Evolutionary conservation across 2,797 vertebrate genomes (phyloP), one percentile per base, ranked within the genome.

Genomic region (Todus mexicanus): DNA sequence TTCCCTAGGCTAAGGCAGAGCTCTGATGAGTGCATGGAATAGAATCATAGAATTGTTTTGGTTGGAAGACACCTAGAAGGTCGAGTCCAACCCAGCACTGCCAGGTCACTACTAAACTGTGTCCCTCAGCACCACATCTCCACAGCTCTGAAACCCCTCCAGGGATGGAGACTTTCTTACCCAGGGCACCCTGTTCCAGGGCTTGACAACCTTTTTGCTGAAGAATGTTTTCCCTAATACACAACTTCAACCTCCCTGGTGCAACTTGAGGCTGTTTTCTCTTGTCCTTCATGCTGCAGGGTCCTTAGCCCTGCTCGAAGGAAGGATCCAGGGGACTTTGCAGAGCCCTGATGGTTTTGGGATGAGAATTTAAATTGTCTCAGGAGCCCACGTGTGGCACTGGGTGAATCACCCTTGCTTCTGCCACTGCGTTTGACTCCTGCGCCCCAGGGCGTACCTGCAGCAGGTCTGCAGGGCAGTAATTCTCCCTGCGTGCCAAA

Each of bases 321-420:
- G 68, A 57, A 47, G 13, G 25, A 72, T n/a, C 25, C 12, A 2
- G 6, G 16, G 14, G 5, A 22, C 35, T 40, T 65, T 10, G 20
- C 45, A 45, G 65, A n/a, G 33, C 45, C 20, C 21, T 15, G 0
- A 6, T 38, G 19, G 14, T 40, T 89, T 29, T 0, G 3, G 26
- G 18, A 35, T 42, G 57, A 27, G 71, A 26, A 50, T 43, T 72
- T 23, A 29, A 17, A 15, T 33, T 33, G 7, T 13, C 25, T 33
- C 0, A 3, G n/a, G 43, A 71, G 6, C n/a, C 45, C 11, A 2
- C 0, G 0, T 1, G 21, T 65, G 61, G 47, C 47, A 13, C 21
- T n/a, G 3, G 3, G 0, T 13, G 38, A 21, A 18, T 50, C n/a
- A 6, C 6, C 1, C 4, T 0, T 17, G 51, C 21, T 38, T 40